phyloP scores from a whole-genome alignment of 2,797 vertebrate species.

The Gymnodraco acuticeps region DNA sequence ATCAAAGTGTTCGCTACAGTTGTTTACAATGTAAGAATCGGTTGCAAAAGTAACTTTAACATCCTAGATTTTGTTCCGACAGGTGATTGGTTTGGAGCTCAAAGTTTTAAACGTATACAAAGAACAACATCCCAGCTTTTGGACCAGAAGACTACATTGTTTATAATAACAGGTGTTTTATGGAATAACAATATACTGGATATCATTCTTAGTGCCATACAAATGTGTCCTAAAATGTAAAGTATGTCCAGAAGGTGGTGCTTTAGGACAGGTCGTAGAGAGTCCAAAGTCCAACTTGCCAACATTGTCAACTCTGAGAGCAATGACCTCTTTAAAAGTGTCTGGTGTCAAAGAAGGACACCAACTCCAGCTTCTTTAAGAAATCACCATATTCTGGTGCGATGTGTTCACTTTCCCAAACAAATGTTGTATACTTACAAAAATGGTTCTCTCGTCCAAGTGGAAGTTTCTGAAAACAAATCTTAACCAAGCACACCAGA shows the following conservation, averaged over 20 bases:
- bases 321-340: neutral
- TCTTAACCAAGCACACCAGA: neutral
- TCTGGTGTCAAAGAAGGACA: neutral
- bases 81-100: neutral
- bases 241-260: neutral
- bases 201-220: neutral
- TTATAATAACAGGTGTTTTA: neutral
- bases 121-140: neutral
- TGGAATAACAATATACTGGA: neutral
- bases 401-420: neutral
- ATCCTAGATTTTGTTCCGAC: neutral
- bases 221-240: neutral
- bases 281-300: neutral
- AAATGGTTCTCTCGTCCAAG: neutral
- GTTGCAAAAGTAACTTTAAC: neutral
- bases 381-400: too few species aligned
- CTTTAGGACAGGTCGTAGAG: too few species aligned
- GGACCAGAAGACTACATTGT: neutral
- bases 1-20: neutral
- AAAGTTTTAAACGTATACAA: slow-evolving; percentile 2
- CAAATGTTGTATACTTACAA: neutral
- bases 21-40: neutral
- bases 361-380: neutral
- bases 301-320: neutral
- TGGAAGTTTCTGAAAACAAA: neutral